Evolutionary conservation across 1,140 invertebrate species (phyloP).

Genomic region (Stegodyphus mimosarum): DNA sequence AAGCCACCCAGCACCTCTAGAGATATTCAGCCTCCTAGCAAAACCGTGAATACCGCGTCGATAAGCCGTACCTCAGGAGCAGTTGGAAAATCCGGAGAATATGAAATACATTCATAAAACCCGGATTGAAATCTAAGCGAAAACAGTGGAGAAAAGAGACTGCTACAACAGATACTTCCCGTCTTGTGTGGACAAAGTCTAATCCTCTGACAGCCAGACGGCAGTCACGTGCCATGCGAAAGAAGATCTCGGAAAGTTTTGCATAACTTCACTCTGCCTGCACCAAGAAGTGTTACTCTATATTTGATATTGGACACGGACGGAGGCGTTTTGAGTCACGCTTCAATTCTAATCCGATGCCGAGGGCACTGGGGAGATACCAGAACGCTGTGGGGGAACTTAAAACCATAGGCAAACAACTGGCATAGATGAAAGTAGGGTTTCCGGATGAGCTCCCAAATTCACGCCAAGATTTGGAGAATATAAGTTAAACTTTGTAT

Average conservation of each 20-base stretch:
- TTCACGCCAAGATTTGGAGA: too few species aligned
- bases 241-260: conserved; percentile 14
- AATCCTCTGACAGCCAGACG: background rate
- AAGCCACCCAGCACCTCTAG: too few species aligned
- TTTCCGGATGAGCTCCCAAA: too few species aligned
- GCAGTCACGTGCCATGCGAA: background rate
- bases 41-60: too few species aligned
- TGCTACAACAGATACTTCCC: conserved; percentile 14
- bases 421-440: background rate
- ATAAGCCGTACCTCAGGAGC: background rate
- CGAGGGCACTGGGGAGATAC: background rate
- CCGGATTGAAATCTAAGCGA: conserved; percentile 24
- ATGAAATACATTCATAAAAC: conserved; percentile 39
- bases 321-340: conserved; percentile 29
- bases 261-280: conserved; percentile 22
- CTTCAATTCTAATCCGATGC: conserved; percentile 22
- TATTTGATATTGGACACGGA: conserved; percentile 29
- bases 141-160: background rate
- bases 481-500: too few species aligned
- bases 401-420: conserved; percentile 37
- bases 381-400: background rate
- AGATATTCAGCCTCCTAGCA: too few species aligned
- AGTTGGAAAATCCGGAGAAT: background rate
- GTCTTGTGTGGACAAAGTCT: conserved; percentile 18
- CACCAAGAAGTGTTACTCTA: background rate